Percentiles rank a stretch among this genome's conserved stretches.
Conservation (phyloP, 2,113 vertebrate species). For the Ramphastos sulfuratus region DNA sequence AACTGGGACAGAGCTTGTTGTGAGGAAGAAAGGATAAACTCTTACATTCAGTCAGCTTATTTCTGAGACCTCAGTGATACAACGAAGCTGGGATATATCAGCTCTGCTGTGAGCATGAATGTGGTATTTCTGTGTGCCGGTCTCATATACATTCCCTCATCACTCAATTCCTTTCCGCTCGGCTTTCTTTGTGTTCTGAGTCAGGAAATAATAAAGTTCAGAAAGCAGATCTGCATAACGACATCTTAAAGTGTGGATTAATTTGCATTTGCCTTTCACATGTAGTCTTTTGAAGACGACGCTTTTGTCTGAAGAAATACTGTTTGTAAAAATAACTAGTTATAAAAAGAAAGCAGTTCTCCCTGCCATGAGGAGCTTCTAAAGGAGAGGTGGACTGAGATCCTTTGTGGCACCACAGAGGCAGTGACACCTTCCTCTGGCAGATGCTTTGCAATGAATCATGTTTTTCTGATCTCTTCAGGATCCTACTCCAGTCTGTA, state of each 20-base stretch:
- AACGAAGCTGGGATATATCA: not conserved
- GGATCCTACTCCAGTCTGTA: conserved; percentile 88
- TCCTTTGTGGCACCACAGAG: not conserved
- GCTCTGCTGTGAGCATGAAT: not conserved
- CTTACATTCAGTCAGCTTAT: not conserved
- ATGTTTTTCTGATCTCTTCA: conserved; percentile 58
- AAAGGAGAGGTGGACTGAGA: not conserved
- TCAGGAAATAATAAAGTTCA: not conserved
- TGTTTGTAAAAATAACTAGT: not conserved
- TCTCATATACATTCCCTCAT: not conserved
- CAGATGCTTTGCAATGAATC: not conserved
- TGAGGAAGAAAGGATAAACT: not conserved
- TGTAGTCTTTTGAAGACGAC: not conserved
- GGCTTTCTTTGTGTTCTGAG: not conserved
- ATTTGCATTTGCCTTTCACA: not conserved
- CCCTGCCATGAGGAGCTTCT: not conserved
- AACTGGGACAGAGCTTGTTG: not conserved
- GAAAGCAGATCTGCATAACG: not conserved
- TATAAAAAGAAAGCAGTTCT: not conserved
- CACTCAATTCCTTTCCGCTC: not conserved
- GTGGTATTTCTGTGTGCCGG: not conserved
- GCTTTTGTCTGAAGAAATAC: not conserved
- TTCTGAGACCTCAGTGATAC: not conserved
- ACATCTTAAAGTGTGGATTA: not conserved
- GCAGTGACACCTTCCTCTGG: not conserved